Conservation (phyloP, 2,113 vertebrate species). For the Centropus bengalensis region DNA sequence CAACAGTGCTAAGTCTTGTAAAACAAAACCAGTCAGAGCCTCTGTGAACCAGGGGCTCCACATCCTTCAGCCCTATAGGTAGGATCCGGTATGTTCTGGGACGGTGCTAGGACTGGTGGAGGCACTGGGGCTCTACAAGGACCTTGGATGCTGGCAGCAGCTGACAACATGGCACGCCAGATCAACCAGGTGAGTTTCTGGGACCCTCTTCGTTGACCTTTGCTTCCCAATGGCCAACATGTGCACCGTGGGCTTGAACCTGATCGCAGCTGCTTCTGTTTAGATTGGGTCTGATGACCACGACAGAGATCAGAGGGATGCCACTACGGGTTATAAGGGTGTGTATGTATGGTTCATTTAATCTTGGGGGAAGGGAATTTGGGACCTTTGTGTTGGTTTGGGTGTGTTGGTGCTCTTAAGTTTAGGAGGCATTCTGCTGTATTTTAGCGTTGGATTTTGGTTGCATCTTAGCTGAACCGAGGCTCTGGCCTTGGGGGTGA, state of each 20-base stretch:
- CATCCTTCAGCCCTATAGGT: neutral
- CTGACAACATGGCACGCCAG: neutral
- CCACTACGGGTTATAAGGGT: neutral
- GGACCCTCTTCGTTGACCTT: neutral
- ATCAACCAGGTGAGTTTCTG: neutral
- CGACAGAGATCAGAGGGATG: neutral
- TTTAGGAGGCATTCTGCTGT: too few relatives aligned
- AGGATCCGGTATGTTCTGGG: neutral
- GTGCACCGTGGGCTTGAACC: neutral
- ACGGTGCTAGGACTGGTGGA: neutral
- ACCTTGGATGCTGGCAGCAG: neutral
- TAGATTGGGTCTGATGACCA: neutral
- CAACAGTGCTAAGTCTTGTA: neutral
- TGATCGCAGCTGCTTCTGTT: neutral
- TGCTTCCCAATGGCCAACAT: neutral
- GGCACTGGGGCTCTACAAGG: neutral
- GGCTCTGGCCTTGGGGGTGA: too few relatives aligned
- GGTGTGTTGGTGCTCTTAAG: too few relatives aligned
- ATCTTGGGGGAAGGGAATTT: too few relatives aligned
- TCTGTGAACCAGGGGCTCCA: rapidly evolving
- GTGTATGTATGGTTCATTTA: too few relatives aligned
- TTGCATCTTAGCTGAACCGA: too few relatives aligned
- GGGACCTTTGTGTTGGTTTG: too few relatives aligned
- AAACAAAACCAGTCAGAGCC: neutral
- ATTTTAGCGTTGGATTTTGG: too few relatives aligned